Conservation (phyloP, 2,888 invertebrate genomes). For the Eupithecia exiguata region DNA sequence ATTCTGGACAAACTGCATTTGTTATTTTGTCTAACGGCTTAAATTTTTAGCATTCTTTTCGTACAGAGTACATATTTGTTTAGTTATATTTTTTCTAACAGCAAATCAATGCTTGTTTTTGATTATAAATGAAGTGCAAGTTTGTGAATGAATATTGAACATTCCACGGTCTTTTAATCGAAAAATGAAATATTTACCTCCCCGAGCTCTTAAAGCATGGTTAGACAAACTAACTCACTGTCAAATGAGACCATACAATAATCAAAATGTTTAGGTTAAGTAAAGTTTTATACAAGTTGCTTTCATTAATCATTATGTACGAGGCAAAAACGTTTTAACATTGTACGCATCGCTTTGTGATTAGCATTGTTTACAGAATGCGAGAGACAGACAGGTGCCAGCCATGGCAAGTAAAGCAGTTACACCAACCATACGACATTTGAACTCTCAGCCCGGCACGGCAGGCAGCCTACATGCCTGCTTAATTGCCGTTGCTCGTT, state of each 20-base stretch:
- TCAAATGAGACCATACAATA: not conserved
- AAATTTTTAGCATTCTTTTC: not conserved
- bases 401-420: conserved; percentile 1
- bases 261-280: not conserved
- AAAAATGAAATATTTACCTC: not conserved
- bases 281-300: not conserved
- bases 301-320: not conserved
- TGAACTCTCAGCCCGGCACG: conserved; percentile 31
- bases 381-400: conserved; percentile 42
- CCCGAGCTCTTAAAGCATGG: not conserved
- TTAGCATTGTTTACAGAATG: not conserved
- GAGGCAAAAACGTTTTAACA: not conserved
- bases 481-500: conserved; percentile 37
- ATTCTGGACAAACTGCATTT: too few species aligned
- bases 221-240: not conserved
- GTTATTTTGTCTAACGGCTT: too few species aligned
- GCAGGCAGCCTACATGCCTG: conserved; percentile 32
- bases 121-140: not conserved
- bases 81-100: not conserved
- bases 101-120: not conserved
- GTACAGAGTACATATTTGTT: not conserved
- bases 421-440: conserved; percentile 32
- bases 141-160: not conserved
- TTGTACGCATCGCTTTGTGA: not conserved
- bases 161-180: not conserved